Evolutionary conservation across 2,113 vertebrate genomes (phyloP).

Genomic region (Bagarius yarrelli): DNA sequence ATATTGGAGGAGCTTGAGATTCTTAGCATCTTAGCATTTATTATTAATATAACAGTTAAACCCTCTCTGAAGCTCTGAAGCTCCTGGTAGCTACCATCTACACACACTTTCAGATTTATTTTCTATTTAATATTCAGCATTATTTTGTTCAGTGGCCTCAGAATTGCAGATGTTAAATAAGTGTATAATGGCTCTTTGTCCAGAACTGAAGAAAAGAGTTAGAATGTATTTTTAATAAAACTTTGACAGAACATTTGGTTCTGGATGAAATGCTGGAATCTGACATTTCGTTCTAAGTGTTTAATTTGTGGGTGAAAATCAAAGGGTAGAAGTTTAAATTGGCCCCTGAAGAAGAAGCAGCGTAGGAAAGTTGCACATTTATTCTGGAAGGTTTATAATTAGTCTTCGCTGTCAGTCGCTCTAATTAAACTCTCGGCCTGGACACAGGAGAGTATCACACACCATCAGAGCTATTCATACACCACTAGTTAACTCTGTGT

Average conservation of each 20-base stretch:
- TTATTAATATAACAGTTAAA: too few relatives aligned
- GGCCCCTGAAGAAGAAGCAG: not conserved
- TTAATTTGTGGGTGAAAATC: slow-evolving; percentile 15
- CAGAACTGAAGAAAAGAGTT: not conserved
- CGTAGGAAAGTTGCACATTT: not conserved
- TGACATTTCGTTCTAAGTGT: not conserved
- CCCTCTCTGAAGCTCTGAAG: too few relatives aligned
- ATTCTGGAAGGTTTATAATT: slow-evolving; percentile 36
- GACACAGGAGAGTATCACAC: slow-evolving; percentile 27
- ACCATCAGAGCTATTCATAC: slow-evolving; percentile 15
- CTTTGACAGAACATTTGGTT: not conserved
- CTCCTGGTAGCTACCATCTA: too few relatives aligned
- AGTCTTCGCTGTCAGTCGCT: slow-evolving; percentile 3
- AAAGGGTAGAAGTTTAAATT: slow-evolving; percentile 9
- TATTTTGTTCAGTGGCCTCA: too few relatives aligned
- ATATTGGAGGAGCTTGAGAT: too few relatives aligned
- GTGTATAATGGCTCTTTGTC: too few relatives aligned
- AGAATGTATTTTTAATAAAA: not conserved
- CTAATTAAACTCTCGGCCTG: slow-evolving; percentile 30
- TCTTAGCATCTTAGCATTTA: too few relatives aligned
- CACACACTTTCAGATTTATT: too few relatives aligned
- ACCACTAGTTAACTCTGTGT: not conserved
- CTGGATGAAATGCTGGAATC: slow-evolving; percentile 2
- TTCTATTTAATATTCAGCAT: too few relatives aligned
- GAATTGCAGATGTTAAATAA: too few relatives aligned